Percentiles rank a stretch among this genome's conserved stretches.
phyloP scores from a whole-genome alignment of 1,140 invertebrate genomes.

The Conus betulinus region DNA sequence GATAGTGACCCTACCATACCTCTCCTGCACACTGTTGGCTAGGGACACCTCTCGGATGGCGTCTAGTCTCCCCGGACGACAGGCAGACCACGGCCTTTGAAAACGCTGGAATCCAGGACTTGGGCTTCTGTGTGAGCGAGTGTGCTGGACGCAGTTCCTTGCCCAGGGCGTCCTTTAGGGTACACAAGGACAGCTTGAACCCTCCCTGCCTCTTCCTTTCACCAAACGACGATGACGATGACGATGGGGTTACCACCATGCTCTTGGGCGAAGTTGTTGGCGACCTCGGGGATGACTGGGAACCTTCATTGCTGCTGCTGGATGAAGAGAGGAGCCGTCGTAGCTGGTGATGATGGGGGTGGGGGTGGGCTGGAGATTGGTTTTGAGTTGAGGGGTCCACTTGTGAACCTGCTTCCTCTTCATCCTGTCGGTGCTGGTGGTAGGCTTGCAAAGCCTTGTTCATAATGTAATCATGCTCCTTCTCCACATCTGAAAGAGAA shows the following conservation, averaged over 20 bases:
- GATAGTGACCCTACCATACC: neutral
- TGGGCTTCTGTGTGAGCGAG: slow-evolving; percentile 32
- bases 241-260: neutral
- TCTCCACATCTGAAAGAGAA: slow-evolving; percentile 56
- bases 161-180: slow-evolving; percentile 46
- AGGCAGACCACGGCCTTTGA: slow-evolving; percentile 33
- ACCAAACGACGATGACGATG: neutral
- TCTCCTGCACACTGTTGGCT: slow-evolving; percentile 38
- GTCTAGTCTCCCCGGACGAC: slow-evolving; percentile 32
- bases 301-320: neutral
- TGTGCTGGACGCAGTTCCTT: slow-evolving; percentile 28
- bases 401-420: slow-evolving; percentile 34
- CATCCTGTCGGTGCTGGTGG: slow-evolving; percentile 51
- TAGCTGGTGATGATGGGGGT: neutral
- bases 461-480: slow-evolving; percentile 66
- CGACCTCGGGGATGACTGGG: neutral
- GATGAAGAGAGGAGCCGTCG: neutral
- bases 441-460: slow-evolving; percentile 60
- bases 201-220: neutral
- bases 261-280: neutral
- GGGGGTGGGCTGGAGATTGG: neutral
- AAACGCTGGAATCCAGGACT: neutral
- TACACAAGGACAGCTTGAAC: slow-evolving; percentile 42
- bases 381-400: slow-evolving; percentile 22
- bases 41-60: slow-evolving; percentile 47